Conservation (phyloP, 2,113 vertebrate species). For the Okapia johnstoni region DNA sequence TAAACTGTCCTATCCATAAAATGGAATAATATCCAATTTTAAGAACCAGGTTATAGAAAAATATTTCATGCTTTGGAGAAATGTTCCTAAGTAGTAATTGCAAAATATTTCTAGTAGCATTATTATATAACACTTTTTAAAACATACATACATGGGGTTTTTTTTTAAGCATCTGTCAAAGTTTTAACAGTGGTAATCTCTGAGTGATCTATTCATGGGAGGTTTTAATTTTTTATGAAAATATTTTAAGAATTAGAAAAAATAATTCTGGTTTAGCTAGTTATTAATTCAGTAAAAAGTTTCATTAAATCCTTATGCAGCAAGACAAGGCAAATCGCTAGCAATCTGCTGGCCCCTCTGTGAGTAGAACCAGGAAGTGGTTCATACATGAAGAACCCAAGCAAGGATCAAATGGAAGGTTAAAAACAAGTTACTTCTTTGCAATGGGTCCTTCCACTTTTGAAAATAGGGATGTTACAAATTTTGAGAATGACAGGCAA, state of each 20-base stretch:
- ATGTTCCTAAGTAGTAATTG: not conserved
- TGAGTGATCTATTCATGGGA: not conserved
- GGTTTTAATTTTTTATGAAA: not conserved
- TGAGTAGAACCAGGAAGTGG: constrained; percentile 27
- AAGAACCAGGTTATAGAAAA: not conserved
- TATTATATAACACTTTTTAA: not conserved
- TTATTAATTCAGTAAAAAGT: not conserved
- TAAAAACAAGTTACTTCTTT: constrained; percentile 8
- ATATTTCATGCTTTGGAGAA: not conserved
- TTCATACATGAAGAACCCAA: not conserved
- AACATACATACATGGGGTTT: not conserved
- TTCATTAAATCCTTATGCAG: not conserved
- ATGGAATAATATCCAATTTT: not conserved
- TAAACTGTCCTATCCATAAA: not conserved
- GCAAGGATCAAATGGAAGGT: not conserved
- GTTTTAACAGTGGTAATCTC: not conserved
- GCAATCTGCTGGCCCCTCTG: not conserved
- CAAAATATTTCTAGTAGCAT: not conserved
- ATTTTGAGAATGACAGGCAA: not conserved
- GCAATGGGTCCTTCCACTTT: not conserved
- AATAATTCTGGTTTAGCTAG: not conserved
- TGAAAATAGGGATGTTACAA: not conserved
- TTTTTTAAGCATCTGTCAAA: not conserved
- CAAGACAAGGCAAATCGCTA: not conserved
- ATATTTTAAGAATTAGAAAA: constrained; percentile 1